These are phyloP conservation scores for Macrostomum cliftonense DNA, from an alignment of 2,888 invertebrate genomes.

Conservation along the genomic window DNA sequence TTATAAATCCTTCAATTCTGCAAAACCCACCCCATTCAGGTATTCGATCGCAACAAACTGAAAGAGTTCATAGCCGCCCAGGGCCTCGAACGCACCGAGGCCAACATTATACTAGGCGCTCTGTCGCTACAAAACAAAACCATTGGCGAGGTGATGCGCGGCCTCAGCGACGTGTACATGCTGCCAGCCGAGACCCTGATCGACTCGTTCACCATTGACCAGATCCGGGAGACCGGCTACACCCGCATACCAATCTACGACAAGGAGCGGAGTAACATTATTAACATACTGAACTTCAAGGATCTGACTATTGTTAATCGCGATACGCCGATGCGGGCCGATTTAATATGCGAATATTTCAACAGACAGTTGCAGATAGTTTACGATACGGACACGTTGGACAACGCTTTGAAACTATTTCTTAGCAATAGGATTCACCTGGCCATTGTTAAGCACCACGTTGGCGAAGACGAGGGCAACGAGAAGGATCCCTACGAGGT, in stretches of 20 bases:
- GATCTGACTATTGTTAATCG: slow-evolving; percentile 12
- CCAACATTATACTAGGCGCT: slow-evolving; percentile 14
- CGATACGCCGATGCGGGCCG: slow-evolving; percentile 8
- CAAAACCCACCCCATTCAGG: too few relatives aligned
- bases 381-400: slow-evolving; percentile 1
- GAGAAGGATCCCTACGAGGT: slow-evolving; percentile 43
- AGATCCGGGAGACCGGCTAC: slow-evolving; percentile 38
- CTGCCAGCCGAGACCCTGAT: slow-evolving; percentile 7
- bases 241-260: slow-evolving; percentile 13
- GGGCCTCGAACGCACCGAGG: slow-evolving; percentile 10
- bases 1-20: too few relatives aligned
- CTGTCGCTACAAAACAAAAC: slow-evolving; percentile 12
- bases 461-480: slow-evolving; percentile 78
- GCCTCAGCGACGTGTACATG: slow-evolving; percentile 13
- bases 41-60: slow-evolving; percentile 80
- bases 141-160: slow-evolving; percentile 13
- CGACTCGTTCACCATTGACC: slow-evolving; percentile 10
- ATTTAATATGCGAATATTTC: slow-evolving; percentile 8
- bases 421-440: too few relatives aligned
- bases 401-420: slow-evolving; percentile 10
- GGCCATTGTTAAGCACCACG: slow-evolving; percentile 39
- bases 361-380: slow-evolving; percentile 6
- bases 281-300: slow-evolving; percentile 9
- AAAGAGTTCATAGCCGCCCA: slow-evolving; percentile 59
- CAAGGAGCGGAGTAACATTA: slow-evolving; percentile 9